Base-by-base conservation (phyloP, 1,140 invertebrate genomes). In the Camponotus vicinus region DNA sequence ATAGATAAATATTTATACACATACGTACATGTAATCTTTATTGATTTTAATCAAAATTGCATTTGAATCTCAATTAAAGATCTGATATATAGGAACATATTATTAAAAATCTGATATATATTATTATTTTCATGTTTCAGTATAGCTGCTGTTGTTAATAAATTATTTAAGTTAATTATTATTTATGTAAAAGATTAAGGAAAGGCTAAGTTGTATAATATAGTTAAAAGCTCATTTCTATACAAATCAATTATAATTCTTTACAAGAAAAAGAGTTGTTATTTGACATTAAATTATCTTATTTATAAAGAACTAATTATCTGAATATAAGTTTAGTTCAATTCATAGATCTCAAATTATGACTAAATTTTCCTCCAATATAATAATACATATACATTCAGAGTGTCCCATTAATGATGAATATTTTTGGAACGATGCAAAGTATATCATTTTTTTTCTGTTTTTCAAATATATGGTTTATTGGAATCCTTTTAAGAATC, bases 271-370 rank as follows among this genome's bases (percentile, higher is more conserved):
- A 27, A 27, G 0, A 27, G 27, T 27, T 27, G 1, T 27, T 27
- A 27, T 27, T 27, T 27, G 27, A 27, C 18, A 59, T 42, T 45
- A 34, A 42, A 59, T 80, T 67, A 34, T 64, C 40, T 80, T n/a
- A 75, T 9, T 59, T 57, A 55, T 3, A 67, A 55, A 13, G 8
- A 27, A 79, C 6, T n/a, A 55, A 15, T 2, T 45, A 40, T 49
- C n/a, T 49, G 13, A 66, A 15, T 9, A 11, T 76, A 55, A 15
- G 11, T 61, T 64, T 27, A 32, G 7, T 78, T 78, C 8, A 55
- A 57, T 15, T 57, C 7, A 55, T 27, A 42, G 15, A 80, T 3
- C 52, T 80, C 78, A 80, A 80, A 11, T 80, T 40, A 70, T 80
- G 49, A 70, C 49, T 80, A 42, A 70, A 70, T 80, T 57, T 79